Percentiles rank a stretch among this genome's conserved stretches.
These are phyloP conservation scores for Eupithecia tripunctaria DNA, from an alignment of 2,888 invertebrate species.

Conservation along the genomic window DNA sequence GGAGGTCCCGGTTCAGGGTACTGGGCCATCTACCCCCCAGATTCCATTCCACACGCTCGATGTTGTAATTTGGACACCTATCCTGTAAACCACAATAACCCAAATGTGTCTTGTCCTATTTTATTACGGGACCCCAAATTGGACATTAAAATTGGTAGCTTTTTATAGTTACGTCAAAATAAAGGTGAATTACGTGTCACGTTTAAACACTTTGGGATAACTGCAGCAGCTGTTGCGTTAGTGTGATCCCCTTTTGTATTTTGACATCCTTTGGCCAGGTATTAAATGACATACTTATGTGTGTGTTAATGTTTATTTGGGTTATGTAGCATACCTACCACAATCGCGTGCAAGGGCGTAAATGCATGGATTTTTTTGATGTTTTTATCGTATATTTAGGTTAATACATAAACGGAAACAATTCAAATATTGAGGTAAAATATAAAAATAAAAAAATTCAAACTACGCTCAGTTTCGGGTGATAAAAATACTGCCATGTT, in stretches of 20 bases:
- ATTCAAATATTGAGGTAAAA: too few relatives aligned
- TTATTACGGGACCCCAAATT: conserved; percentile 35
- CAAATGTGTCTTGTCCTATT: conserved; percentile 38
- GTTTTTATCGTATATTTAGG: too few relatives aligned
- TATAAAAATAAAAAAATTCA: too few relatives aligned
- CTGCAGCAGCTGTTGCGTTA: neutral
- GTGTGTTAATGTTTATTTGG: too few relatives aligned
- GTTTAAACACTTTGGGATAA: conserved; percentile 35
- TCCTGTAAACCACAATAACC: conserved; percentile 38
- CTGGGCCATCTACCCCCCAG: neutral
- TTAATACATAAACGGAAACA: too few relatives aligned
- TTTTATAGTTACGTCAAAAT: conserved; percentile 47
- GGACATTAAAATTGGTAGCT: conserved; percentile 30
- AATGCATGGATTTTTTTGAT: too few relatives aligned
- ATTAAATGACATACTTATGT: too few relatives aligned
- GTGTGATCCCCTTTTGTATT: neutral
- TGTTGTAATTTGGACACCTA: conserved; percentile 65
- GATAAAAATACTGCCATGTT: too few relatives aligned
- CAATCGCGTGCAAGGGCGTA: too few relatives aligned
- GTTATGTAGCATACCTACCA: too few relatives aligned
- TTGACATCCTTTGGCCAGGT: neutral
- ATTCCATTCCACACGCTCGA: conserved; percentile 26
- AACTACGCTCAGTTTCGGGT: too few relatives aligned
- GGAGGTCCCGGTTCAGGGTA: neutral
- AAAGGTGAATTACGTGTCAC: conserved; percentile 55